A percentile compares a stretch with the other conserved stretches of the same genome.
These are phyloP conservation scores for Mesocentrotus franciscanus DNA, from an alignment of 53 echinoderm and acorn worm genomes.

Conservation along the genomic window DNA sequence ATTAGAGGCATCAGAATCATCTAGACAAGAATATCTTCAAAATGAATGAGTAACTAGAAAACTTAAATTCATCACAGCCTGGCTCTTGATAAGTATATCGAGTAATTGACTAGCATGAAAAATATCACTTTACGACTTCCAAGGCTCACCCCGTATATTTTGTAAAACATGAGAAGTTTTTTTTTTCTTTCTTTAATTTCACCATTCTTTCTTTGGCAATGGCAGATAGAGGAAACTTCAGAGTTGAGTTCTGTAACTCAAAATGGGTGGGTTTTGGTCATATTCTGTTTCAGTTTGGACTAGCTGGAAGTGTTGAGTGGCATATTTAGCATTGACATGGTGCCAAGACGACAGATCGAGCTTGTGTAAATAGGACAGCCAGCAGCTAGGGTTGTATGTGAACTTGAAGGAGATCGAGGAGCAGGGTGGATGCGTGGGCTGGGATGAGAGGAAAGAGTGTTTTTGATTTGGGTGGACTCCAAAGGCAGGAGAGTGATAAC, in stretches of 20 bases:
- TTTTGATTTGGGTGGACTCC: conserved; percentile 56
- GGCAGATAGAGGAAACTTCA: background rate
- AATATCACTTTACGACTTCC: background rate
- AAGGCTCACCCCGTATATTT: background rate
- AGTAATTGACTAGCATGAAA: background rate
- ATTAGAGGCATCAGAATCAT: background rate
- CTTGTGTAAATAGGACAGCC: conserved; percentile 20
- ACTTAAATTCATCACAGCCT: background rate
- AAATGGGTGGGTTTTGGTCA: conserved; percentile 48
- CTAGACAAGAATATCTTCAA: conserved; percentile 7
- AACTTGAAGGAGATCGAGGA: conserved; percentile 9
- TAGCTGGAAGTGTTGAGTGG: conserved; percentile 19
- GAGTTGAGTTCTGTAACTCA: conserved; percentile 13
- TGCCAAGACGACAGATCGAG: conserved; percentile 44
- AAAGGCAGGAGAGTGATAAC: conserved; percentile 50
- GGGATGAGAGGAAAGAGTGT: conserved; percentile 30
- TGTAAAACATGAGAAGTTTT: background rate
- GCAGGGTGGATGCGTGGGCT: conserved; percentile 44
- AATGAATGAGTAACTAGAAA: conserved; percentile 26
- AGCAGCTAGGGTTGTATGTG: background rate
- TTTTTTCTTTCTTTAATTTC: background rate
- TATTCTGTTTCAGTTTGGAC: conserved; percentile 36
- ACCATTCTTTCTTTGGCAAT: conserved; percentile 5
- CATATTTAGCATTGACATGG: conserved; percentile 33
- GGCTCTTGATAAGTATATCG: background rate